These are phyloP conservation scores for Latheticus oryzae DNA, from an alignment of 2,888 invertebrate species.

Conservation along the genomic window DNA sequence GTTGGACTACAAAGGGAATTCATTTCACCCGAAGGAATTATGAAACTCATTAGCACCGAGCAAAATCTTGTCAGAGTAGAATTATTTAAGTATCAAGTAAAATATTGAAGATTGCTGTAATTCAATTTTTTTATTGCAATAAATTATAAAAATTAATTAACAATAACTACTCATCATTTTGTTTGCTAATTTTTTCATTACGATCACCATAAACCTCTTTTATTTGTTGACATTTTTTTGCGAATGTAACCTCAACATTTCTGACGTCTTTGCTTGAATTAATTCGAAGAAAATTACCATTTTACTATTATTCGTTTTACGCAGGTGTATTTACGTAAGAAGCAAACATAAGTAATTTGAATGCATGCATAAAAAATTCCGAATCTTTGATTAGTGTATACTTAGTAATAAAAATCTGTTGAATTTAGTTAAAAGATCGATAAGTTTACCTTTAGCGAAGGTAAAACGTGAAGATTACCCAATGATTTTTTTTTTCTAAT, in stretches of 20 bases:
- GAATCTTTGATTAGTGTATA: too few species aligned
- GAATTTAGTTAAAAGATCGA: too few species aligned
- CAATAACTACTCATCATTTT: too few species aligned
- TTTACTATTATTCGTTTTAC: slow-evolving; percentile 4
- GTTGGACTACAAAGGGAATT: slow-evolving; percentile 27
- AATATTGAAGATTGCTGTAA: slow-evolving; percentile 32
- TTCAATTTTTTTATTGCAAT: too few species aligned
- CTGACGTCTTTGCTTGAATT: slow-evolving; percentile 7
- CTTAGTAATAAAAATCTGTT: too few species aligned
- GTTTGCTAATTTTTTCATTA: too few species aligned
- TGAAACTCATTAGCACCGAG: slow-evolving; percentile 34
- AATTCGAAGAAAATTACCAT: slow-evolving; percentile 15
- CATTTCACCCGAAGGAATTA: slow-evolving; percentile 34
- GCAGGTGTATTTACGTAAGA: slow-evolving; percentile 7
- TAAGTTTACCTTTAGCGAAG: too few species aligned
- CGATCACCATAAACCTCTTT: slow-evolving; percentile 12
- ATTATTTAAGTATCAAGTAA: slow-evolving; percentile 29
- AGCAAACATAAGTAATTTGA: not conserved
- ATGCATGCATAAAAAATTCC: too few species aligned
- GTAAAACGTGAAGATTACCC: too few species aligned
- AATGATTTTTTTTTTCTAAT: too few species aligned
- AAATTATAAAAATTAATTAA: too few species aligned
- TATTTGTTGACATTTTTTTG: slow-evolving; percentile 21
- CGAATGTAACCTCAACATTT: too few species aligned
- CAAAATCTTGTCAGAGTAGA: slow-evolving; percentile 20